These are phyloP conservation scores for Capromys pilorides DNA, from an alignment of 2,797 vertebrate genomes.

Conservation along the genomic window DNA sequence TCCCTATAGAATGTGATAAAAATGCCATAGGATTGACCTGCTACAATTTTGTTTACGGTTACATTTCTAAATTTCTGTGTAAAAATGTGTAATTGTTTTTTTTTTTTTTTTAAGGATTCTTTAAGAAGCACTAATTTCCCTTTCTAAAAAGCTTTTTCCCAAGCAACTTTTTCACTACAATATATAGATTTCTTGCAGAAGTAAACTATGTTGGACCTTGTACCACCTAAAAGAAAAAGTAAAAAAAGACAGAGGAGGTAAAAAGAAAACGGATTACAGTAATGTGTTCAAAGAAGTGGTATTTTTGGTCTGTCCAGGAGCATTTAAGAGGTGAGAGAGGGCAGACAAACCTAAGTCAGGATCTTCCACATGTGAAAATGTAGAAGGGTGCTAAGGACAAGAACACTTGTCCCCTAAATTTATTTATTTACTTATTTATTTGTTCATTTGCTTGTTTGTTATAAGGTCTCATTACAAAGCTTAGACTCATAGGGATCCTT, in stretches of 20 bases:
- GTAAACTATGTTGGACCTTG: background rate
- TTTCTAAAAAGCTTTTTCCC: background rate
- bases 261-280: conserved; percentile 33
- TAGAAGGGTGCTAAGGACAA: background rate
- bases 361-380: background rate
- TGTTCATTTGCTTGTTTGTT: no score
- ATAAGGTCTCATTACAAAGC: no score
- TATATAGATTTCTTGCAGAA: background rate
- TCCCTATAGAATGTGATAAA: no score
- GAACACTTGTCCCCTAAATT: background rate
- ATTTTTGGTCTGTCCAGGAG: background rate
- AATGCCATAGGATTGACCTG: no score
- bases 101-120: background rate
- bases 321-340: background rate
- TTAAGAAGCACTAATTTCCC: background rate
- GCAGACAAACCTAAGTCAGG: background rate
- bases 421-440: no score
- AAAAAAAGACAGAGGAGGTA: background rate
- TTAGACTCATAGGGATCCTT: no score
- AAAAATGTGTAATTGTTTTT: no score
- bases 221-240: background rate
- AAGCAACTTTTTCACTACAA: background rate
- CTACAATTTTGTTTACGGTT: no score
- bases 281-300: background rate
- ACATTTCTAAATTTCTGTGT: no score